These are phyloP conservation scores for Drosophila grimshawi DNA, from an alignment of 1,140 invertebrate genomes.

Conservation along the genomic window DNA sequence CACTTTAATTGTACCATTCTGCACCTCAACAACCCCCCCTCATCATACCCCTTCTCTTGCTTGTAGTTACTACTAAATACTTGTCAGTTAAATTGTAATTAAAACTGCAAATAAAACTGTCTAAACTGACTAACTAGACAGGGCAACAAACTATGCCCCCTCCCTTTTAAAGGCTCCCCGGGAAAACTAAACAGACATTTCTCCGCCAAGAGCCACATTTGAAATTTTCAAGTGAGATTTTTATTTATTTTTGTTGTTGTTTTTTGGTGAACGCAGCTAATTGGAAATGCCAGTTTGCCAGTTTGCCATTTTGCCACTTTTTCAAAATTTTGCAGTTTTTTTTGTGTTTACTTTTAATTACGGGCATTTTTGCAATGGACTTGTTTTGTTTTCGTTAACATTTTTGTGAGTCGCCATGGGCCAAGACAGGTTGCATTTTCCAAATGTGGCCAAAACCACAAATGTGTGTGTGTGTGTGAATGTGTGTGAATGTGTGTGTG, in stretches of 20 bases:
- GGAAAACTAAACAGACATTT: slow-evolving; percentile 61
- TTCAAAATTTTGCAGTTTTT: slow-evolving; percentile 31
- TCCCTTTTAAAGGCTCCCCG: slow-evolving; percentile 13
- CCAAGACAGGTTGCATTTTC: slow-evolving; percentile 63
- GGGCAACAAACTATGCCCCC: slow-evolving; percentile 23
- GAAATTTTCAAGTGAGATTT: slow-evolving; percentile 60
- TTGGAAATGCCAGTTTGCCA: slow-evolving; percentile 72
- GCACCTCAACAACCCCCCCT: not conserved
- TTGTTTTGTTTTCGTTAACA: slow-evolving; percentile 49
- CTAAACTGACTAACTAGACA: slow-evolving; percentile 18
- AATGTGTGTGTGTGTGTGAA: slow-evolving; percentile 5
- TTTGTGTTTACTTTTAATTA: slow-evolving; percentile 58
- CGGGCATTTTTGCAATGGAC: slow-evolving; percentile 62
- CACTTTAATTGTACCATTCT: slow-evolving; percentile 6
- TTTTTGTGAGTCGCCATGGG: slow-evolving; percentile 73
- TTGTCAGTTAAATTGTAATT: slow-evolving; percentile 74
- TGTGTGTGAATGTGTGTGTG: not conserved
- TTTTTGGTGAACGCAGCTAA: slow-evolving; percentile 61
- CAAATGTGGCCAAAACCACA: slow-evolving; percentile 53
- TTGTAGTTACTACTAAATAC: slow-evolving; percentile 30
- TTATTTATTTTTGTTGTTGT: slow-evolving; percentile 23
- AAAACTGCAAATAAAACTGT: slow-evolving; percentile 39
- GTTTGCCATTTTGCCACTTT: slow-evolving; percentile 22
- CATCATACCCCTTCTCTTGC: not conserved
- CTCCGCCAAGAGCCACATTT: slow-evolving; percentile 26